Evolutionary conservation across 1,140 invertebrate species (phyloP), one percentile per base, ranked within the genome.

Genomic region (Trypoxylus dichotomus): DNA sequence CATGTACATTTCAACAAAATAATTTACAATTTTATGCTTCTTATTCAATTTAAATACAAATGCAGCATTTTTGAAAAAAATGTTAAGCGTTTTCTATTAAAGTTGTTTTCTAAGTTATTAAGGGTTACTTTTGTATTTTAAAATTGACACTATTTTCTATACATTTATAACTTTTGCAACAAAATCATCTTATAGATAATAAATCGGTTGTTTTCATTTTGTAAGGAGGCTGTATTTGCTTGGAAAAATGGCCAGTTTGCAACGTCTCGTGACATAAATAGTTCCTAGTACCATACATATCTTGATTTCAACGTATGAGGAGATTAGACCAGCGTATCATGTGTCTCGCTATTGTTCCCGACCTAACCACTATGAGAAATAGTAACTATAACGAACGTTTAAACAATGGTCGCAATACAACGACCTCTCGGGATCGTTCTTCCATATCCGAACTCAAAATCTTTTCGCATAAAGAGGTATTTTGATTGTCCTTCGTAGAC

Each of bases 301-400:
- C 47, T n/a, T 19, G 47, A 54, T 54, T 37, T 25, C 60, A 27
- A 24, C 21, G 11, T 29, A 29, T 68, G 19, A 68, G 10, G 8
- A 27, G 21, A 68, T 24, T 68, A 68, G 27, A 68, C 21, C 21
- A 68, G 60, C 60, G 60, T 68, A 24, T 68, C 60, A 29, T 68
- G 15, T 68, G 60, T 68, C 60, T 24, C 24, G 60, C 60, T 24
- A 68, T 68, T 68, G 60, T 68, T 68, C 60, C 60, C 60, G 60
- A 68, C 60, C 60, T 68, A 68, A 68, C 60, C 60, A 68, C 60
- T 68, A 25, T 68, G 24, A 27, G 60, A 68, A 68, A 68, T 11
- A 27, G 60, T 68, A 68, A 68, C 21, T 68, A 68, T 24, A 29
- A 15, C 60, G 24, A 68, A 68, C 60, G 24, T 25, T 29, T 68